These are phyloP conservation scores for Timandra comae DNA, from an alignment of 2,888 invertebrate species.

Conservation along the genomic window DNA sequence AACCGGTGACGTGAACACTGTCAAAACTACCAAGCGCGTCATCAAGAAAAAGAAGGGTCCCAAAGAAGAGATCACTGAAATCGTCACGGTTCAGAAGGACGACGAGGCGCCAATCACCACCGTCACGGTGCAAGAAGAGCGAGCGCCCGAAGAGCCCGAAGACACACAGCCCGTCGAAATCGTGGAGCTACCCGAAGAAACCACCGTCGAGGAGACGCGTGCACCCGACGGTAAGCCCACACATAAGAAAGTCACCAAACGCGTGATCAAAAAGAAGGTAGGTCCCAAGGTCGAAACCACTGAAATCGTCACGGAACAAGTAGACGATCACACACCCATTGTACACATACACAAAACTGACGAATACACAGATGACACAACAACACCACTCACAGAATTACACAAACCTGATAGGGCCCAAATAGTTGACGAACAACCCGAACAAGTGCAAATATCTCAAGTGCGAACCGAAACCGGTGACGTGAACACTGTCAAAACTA, in stretches of 20 bases:
- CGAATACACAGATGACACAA: slow-evolving; percentile 31
- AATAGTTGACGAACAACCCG: slow-evolving; percentile 1
- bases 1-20: no score
- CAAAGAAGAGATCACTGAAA: no score
- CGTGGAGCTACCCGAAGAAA: no score
- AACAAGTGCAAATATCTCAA: slow-evolving; percentile 6
- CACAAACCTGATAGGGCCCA: background rate
- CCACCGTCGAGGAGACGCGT: slow-evolving; percentile 29
- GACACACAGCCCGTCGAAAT: no score
- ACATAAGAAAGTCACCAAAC: slow-evolving; percentile 38
- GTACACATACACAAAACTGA: slow-evolving; percentile 42
- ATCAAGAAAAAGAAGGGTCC: no score
- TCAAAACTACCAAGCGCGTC: no score
- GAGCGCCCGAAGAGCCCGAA: no score
- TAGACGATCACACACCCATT: slow-evolving; percentile 32
- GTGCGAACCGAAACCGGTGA: slow-evolving; percentile 24
- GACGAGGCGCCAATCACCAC: no score
- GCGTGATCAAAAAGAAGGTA: slow-evolving; percentile 53
- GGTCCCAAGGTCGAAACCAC: slow-evolving; percentile 33
- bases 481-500: slow-evolving; percentile 15
- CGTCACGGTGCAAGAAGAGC: no score
- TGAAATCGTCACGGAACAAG: slow-evolving; percentile 15
- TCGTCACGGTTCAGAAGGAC: no score
- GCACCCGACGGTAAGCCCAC: slow-evolving; percentile 35
- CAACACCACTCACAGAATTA: slow-evolving; percentile 7